Evolutionary conservation across 2,797 vertebrate species (phyloP).

Genomic region (Fistularia tabacaria): DNA sequence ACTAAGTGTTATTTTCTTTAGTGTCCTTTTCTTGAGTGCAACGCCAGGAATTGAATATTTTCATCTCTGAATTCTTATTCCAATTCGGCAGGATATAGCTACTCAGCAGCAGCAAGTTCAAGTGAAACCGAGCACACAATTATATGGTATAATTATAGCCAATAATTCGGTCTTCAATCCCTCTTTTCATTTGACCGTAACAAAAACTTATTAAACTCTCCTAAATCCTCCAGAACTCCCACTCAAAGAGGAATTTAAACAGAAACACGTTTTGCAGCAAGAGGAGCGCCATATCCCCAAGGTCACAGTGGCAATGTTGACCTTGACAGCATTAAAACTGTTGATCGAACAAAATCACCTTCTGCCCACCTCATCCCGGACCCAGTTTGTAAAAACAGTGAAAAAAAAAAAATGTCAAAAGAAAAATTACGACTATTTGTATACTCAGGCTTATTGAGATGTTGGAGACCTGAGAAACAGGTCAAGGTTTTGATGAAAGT

Average conservation of each 20-base stretch:
- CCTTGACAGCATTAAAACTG: conserved; percentile 10
- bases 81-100: neutral
- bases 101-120: conserved; percentile 2
- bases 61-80: too few species aligned
- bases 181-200: conserved; percentile 40
- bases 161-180: conserved; percentile 37
- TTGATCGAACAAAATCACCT: too few species aligned
- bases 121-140: conserved; percentile 42
- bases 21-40: too few species aligned
- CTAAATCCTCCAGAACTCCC: conserved; percentile 22
- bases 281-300: conserved; percentile 20
- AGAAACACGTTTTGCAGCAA: conserved; percentile 8
- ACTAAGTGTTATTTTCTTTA: too few species aligned
- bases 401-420: conserved; percentile 30
- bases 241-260: conserved; percentile 32
- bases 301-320: conserved; percentile 34
- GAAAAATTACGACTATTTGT: conserved; percentile 21
- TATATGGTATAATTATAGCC: conserved; percentile 34
- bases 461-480: conserved; percentile 30
- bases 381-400: conserved; percentile 2
- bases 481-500: conserved; percentile 31
- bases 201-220: conserved; percentile 30
- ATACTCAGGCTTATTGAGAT: conserved; percentile 4
- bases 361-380: too few species aligned
- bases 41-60: too few species aligned